Evolutionary conservation across 2,888 invertebrate species (phyloP), one percentile per base, ranked within the genome.

Genomic region (Agrilus mali): DNA sequence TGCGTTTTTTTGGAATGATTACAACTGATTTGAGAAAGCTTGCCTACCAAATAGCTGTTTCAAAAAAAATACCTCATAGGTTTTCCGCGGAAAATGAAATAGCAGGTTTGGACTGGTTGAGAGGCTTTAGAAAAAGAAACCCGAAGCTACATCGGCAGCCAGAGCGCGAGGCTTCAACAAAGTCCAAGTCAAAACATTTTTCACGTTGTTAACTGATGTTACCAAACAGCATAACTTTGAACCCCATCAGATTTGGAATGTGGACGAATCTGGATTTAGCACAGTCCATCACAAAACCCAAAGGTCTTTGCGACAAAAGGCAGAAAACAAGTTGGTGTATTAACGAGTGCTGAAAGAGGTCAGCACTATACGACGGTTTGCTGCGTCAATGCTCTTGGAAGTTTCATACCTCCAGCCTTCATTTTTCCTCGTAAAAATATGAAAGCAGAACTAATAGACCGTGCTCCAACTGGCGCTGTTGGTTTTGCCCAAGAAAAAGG

Each of bases 391-490:
- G 17, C 17, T 5, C 17, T 17, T 4, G 17, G 17, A 17, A 17
- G n/a, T 38, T 31, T 6, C 31, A 31, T 5, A 38, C 27, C 41
- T 22, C 20, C 41, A 36, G 36, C 41, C n/a, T 41, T 41, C 15
- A 41, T 41, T 22, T 41, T 34, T 14, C 42, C 42, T 14, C 34
- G 42, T 20, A 42, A 42, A 37, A 42, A 38, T 42, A 42, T 42
- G 42, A 42, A 39, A 17, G 27, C 13, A 8, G 42, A 38, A 37
- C 12, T 42, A 17, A 38, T 42, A 37, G 42, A 42, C 33, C 36
- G 37, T 31, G 42, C 42, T 17, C 38, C 38, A 15, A 4, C 37
- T 31, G 32, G 16, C 33, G 32, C 38, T 4, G 33, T 42, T 16
- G 42, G 33, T 15, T 42, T 38, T 43, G 33, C 39, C 4, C 38